phyloP scores from a whole-genome alignment of 2,797 vertebrate genomes.

The Oreochromis mossambicus region DNA sequence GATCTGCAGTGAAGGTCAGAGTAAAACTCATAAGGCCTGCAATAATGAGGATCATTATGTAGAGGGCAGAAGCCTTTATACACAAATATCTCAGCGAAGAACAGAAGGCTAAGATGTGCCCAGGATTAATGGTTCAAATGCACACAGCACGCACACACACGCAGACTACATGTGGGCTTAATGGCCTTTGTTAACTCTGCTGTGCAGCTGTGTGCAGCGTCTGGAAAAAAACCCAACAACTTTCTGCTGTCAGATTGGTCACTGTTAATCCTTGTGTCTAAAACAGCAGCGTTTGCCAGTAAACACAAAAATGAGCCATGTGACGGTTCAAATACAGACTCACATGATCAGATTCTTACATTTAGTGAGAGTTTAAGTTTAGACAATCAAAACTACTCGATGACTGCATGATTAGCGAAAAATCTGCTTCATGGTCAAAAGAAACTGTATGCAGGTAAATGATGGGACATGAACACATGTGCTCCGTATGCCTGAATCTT shows the following conservation, averaged over 20 bases:
- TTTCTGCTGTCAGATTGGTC: neutral
- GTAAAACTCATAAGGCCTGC: slow-evolving; percentile 26
- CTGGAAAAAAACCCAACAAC: neutral
- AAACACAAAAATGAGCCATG: neutral
- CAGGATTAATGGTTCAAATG: slow-evolving; percentile 24
- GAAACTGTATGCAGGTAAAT: neutral
- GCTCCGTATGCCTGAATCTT: neutral
- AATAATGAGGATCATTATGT: slow-evolving; percentile 45
- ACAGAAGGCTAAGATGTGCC: slow-evolving; percentile 34
- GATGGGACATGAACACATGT: neutral
- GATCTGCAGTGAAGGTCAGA: slow-evolving; percentile 49
- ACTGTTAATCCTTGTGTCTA: neutral
- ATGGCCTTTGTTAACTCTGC: neutral
- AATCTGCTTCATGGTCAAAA: neutral
- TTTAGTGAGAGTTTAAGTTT: neutral
- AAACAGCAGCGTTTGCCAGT: neutral
- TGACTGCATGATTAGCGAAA: neutral
- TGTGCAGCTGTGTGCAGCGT: neutral
- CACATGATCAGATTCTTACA: neutral
- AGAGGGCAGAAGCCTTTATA: slow-evolving; percentile 19
- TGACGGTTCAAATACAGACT: neutral
- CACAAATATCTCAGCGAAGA: slow-evolving; percentile 24
- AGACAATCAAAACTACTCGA: neutral
- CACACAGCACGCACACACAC: neutral
- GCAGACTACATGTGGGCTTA: neutral